Base-by-base conservation (phyloP, 2,888 invertebrate species). In the Ommatoiulus sabulosus region DNA sequence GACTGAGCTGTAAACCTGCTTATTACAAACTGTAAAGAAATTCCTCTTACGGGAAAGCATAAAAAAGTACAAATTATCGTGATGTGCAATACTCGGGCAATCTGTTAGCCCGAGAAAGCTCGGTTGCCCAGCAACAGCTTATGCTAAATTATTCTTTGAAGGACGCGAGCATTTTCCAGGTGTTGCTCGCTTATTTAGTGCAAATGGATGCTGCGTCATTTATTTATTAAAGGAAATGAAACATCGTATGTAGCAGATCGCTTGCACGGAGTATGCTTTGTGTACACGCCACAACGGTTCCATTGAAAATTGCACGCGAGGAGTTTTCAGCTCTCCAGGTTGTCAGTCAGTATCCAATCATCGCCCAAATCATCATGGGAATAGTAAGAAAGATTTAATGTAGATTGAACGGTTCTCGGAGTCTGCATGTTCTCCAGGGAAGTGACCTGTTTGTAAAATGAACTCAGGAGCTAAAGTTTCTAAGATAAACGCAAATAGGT, bases 321-420 rank as follows among this genome's bases (percentile, higher is more conserved):
- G n/a, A 63, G 35, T 35, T 6, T 63, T 20, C 17, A 63, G n/a
- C 20, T 63, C n/a, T 63, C n/a, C 63, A 63, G 63, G 20, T 15
- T 52, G 52, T 52, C 63, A 63, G 63, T 63, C 63, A 20, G 63
- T 20, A 63, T 63, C 63, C 63, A 63, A 63, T 63, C 63, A 63
- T 63, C 63, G 63, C 63, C 20, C 20, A n/a, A n/a, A 63, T 63
- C 63, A 63, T 63, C 63, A 6, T 8, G 63, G 63, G 63, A 63
- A 63, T 63, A 63, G 63, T 63, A 20, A 1, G 20, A 63, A 63
- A 63, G 63, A 63, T 63, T 63, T 63, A 63, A 63, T 63, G 63
- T 63, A 63, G 63, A 63, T 63, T 63, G 63, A 63, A 63, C 63
- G 63, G 63, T 63, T 63, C 63, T 63, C 63, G 5, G n/a, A 57